phyloP scores from a whole-genome alignment of 2,797 vertebrate genomes.

The Characodon lateralis region DNA sequence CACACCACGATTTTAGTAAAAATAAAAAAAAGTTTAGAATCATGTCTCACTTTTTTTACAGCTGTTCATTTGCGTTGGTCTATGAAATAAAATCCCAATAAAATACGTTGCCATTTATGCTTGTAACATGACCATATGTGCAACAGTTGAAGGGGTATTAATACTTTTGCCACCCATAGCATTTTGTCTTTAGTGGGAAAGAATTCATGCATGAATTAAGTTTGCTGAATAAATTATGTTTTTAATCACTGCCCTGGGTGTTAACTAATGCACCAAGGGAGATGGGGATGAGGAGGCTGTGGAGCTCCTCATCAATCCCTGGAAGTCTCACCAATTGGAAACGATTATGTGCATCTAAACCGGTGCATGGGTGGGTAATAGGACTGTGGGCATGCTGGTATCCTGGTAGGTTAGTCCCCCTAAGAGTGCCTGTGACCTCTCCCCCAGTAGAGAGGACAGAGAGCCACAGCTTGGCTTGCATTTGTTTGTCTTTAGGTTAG shows the following conservation, averaged over 20 bases:
- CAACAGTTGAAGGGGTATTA: not conserved
- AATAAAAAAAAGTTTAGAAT: not conserved
- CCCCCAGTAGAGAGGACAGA: constrained; percentile 27
- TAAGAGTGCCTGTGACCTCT: constrained; percentile 64
- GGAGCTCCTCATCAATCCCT: constrained; percentile 67
- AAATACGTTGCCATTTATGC: not conserved
- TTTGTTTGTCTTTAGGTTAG: constrained; percentile 13
- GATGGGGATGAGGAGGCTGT: constrained; percentile 29
- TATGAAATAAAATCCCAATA: not conserved
- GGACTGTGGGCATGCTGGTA: constrained; percentile 59
- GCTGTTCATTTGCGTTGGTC: not conserved
- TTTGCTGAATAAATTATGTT: constrained; percentile 74
- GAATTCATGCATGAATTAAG: constrained; percentile 57
- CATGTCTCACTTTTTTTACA: not conserved
- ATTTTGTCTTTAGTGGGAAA: constrained; percentile 58
- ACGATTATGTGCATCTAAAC: constrained; percentile 76
- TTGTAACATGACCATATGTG: not conserved
- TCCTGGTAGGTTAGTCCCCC: constrained; percentile 62
- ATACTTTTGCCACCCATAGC: not conserved
- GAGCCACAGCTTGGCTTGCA: constrained; percentile 29
- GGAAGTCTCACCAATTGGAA: constrained; percentile 50
- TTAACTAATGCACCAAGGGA: constrained; percentile 71
- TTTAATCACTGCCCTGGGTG: constrained; percentile 74
- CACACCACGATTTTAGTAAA: no score
- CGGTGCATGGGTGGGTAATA: constrained; percentile 72